These are phyloP conservation scores for Enoplosus armatus DNA, from an alignment of 2,797 vertebrate species.

Conservation along the genomic window DNA sequence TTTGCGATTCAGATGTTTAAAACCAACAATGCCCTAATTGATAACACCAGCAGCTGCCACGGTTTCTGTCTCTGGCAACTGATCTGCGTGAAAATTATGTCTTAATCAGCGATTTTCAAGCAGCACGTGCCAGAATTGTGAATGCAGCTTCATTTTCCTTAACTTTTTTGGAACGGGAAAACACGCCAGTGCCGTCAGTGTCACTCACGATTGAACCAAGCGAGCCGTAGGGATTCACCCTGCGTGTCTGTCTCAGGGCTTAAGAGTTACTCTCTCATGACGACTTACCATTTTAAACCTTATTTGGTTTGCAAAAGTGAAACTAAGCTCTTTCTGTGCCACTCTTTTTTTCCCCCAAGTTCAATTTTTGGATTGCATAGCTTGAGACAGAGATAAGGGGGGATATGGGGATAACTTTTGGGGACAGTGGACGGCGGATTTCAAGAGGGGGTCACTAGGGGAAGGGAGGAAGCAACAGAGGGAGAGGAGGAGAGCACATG, in stretches of 20 bases:
- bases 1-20: slow-evolving; percentile 59
- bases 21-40: slow-evolving; percentile 72
- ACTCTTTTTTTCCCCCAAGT: slow-evolving; percentile 69
- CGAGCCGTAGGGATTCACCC: slow-evolving; percentile 76
- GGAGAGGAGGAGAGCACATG: slow-evolving; percentile 54
- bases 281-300: slow-evolving; percentile 85
- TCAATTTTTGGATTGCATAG: slow-evolving; percentile 78
- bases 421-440: slow-evolving; percentile 75
- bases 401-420: slow-evolving; percentile 78
- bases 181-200: slow-evolving; percentile 63
- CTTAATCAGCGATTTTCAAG: slow-evolving; percentile 75
- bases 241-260: slow-evolving; percentile 81
- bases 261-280: slow-evolving; percentile 84
- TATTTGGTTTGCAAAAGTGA: slow-evolving; percentile 89
- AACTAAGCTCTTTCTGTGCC: slow-evolving; percentile 82
- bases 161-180: slow-evolving; percentile 47
- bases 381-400: slow-evolving; percentile 82
- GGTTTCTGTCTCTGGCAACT: slow-evolving; percentile 43
- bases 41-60: slow-evolving; percentile 63
- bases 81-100: slow-evolving; percentile 59
- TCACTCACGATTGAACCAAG: slow-evolving; percentile 75
- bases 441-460: slow-evolving; percentile 72
- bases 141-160: slow-evolving; percentile 56
- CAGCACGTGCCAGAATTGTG: slow-evolving; percentile 47
- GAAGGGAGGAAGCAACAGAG: slow-evolving; percentile 58